These are phyloP conservation scores for Sesamia nonagrioides DNA, from an alignment of 1,140 invertebrate species.

Conservation along the genomic window DNA sequence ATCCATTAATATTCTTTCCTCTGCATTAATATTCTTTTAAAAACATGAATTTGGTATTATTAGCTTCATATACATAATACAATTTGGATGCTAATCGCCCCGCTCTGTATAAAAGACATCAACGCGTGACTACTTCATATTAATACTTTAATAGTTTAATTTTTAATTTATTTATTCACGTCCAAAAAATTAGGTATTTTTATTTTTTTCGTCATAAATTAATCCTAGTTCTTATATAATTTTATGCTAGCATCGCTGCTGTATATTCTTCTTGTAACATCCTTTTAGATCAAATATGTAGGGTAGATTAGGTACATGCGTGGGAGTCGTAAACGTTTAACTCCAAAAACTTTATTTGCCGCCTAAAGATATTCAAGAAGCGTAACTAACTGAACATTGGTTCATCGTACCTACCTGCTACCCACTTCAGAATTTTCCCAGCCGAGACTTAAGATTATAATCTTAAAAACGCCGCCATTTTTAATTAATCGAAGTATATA, in stretches of 20 bases:
- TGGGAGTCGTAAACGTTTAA: constrained; percentile 28
- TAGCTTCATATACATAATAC: constrained; percentile 12
- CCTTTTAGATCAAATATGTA: constrained; percentile 24
- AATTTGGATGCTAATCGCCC: constrained; percentile 43
- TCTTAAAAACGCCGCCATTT: constrained; percentile 1
- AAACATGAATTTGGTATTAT: background rate
- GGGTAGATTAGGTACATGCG: constrained; percentile 19
- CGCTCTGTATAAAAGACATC: constrained; percentile 72
- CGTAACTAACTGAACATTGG: constrained; percentile 26
- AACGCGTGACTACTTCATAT: constrained; percentile 63
- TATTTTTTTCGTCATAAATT: constrained; percentile 13
- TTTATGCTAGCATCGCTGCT: constrained; percentile 1
- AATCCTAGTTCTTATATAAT: background rate
- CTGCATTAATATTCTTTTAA: constrained; percentile 5
- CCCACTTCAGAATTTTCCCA: constrained; percentile 24
- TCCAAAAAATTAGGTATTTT: constrained; percentile 15
- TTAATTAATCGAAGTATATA: background rate
- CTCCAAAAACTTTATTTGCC: constrained; percentile 17
- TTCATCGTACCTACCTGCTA: constrained; percentile 20
- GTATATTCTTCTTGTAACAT: constrained; percentile 12
- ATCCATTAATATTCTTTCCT: background rate
- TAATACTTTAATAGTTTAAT: constrained; percentile 47
- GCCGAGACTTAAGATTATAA: constrained; percentile 1
- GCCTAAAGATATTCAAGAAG: constrained; percentile 28
- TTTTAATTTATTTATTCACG: constrained; percentile 45